Conservation (phyloP, 2,797 vertebrate species). For the Orestias chungarensis region DNA sequence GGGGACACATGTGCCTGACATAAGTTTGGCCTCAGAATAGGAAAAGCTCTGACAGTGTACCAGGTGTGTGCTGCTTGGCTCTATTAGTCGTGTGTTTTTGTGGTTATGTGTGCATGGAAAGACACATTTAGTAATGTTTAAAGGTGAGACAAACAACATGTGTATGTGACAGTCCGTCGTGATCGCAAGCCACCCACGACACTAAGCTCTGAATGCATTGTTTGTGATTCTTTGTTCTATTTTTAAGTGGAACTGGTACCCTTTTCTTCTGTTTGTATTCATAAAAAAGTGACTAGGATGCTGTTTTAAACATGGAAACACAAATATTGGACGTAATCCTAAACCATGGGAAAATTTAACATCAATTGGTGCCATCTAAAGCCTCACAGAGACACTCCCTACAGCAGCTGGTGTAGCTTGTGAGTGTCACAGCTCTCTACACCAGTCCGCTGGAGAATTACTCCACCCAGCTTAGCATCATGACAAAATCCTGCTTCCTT, state of each 20-base stretch:
- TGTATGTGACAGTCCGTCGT: constrained; percentile 70
- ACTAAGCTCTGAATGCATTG: constrained; percentile 43
- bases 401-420: constrained; percentile 31
- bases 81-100: constrained; percentile 50
- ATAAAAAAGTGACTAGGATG: not conserved
- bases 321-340: not conserved
- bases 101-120: constrained; percentile 28
- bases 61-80: constrained; percentile 62
- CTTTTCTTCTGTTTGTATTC: constrained; percentile 46
- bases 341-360: constrained; percentile 15
- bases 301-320: constrained; percentile 21
- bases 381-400: constrained; percentile 27
- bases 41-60: constrained; percentile 67
- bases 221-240: constrained; percentile 39
- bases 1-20: constrained; percentile 60
- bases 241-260: constrained; percentile 33
- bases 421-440: constrained; percentile 51
- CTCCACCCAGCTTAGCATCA: constrained; percentile 67
- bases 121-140: constrained; percentile 58
- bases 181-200: constrained; percentile 61
- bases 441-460: constrained; percentile 59
- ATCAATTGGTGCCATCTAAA: constrained; percentile 10
- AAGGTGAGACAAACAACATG: constrained; percentile 71
- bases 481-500: constrained; percentile 70
- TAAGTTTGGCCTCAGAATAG: constrained; percentile 63